Conservation (phyloP, 2,113 vertebrate genomes). For the Regulus satrapa region DNA sequence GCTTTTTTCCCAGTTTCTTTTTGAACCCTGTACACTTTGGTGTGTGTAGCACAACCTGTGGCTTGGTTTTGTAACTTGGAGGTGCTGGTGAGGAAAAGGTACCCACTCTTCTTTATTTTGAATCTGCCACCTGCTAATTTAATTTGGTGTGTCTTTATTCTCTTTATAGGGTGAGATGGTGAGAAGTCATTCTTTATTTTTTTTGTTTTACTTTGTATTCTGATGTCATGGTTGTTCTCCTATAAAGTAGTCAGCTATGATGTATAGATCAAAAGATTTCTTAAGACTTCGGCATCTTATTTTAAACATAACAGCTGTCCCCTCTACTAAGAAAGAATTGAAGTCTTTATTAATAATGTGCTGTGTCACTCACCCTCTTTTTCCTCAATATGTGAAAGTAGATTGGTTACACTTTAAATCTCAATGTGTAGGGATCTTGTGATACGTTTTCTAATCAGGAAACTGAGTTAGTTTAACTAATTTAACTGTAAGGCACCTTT, state of each 20-base stretch:
- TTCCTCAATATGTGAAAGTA: background rate
- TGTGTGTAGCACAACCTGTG: background rate
- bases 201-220: background rate
- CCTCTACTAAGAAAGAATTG: background rate
- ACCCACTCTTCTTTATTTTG: background rate
- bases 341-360: background rate
- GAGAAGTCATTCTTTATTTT: background rate
- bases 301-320: background rate
- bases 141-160: background rate
- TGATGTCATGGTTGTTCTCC: background rate
- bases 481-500: background rate
- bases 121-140: background rate
- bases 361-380: background rate
- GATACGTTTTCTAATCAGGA: background rate
- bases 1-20: background rate
- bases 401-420: background rate
- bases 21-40: background rate
- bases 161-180: background rate
- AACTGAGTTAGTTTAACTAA: background rate
- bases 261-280: background rate
- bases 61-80: background rate
- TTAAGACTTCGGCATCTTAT: background rate
- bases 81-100: background rate
- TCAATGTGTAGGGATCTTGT: background rate
- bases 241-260: background rate